A percentile compares a stretch with the other conserved stretches of the same genome.
Evolutionary conservation across 2,113 vertebrate species (phyloP).

Genomic region (Ondatra zibethicus): DNA sequence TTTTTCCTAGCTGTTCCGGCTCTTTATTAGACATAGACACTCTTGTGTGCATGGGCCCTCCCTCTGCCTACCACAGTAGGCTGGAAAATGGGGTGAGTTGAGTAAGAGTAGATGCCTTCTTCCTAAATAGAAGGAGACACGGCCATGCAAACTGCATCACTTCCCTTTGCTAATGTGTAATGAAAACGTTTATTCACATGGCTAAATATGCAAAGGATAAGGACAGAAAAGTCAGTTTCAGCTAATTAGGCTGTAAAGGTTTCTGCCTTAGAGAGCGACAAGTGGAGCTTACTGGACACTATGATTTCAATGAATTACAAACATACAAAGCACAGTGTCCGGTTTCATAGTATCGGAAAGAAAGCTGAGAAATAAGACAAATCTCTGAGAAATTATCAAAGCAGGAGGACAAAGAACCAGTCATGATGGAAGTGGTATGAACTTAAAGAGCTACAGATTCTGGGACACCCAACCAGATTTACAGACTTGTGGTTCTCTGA

Average conservation of each 20-base stretch:
- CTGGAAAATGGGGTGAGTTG: background rate
- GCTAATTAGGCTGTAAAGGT: background rate
- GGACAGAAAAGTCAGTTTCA: background rate
- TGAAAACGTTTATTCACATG: background rate
- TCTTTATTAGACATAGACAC: background rate
- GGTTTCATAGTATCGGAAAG: background rate
- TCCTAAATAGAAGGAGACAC: background rate
- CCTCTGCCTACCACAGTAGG: background rate
- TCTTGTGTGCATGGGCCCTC: background rate
- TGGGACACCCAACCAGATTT: background rate
- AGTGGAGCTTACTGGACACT: background rate
- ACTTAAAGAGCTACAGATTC: background rate
- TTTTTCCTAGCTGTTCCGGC: background rate
- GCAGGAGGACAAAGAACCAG: background rate
- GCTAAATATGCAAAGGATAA: background rate
- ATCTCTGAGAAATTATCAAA: background rate
- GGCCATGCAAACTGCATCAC: background rate
- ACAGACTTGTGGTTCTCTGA: background rate
- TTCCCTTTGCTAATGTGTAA: background rate
- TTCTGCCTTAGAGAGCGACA: conserved; percentile 13
- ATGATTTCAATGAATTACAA: conserved; percentile 28
- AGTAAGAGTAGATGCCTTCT: background rate
- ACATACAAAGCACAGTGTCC: background rate
- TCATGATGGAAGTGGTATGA: background rate
- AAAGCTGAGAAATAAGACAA: conserved; percentile 6